Evolutionary conservation across 2,113 vertebrate genomes (phyloP), one percentile per base, ranked within the genome.

Genomic region (Tragulus kanchil): DNA sequence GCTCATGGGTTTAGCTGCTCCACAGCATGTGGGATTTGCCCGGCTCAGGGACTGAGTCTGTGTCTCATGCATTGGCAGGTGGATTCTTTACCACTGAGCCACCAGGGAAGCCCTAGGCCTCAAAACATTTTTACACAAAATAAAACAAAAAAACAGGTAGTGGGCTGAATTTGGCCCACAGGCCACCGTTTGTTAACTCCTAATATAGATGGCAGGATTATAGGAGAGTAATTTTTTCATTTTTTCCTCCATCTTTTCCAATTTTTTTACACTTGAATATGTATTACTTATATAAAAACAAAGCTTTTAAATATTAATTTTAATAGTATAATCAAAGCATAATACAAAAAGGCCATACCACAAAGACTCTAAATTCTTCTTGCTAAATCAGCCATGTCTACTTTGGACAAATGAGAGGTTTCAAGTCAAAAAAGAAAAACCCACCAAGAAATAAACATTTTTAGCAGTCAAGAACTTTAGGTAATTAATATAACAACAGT

Each of bases 241-340:
- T 93, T 86, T 85, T 89, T 96, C 75, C 48, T 85, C 62, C 65
- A 86, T 23, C 11, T 81, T 92, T 87, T 93, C 52, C 82, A 48
- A 58, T n/a, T 50, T 92, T 65, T 84, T 91, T 36, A 65, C 5
- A 77, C 36, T 65, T 65, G 11, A 79, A 6, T 77, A 17, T 62
- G 26, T 21, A 79, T 71, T 85, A 85, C 48, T 81, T 93, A 91
- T n/a, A 65, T 48, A 26, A 85, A 52, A 89, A 78, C 8, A 65
- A 81, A 81, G 23, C 31, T 92, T 96, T 48, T 21, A 50, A 83
- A 61, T 93, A 45, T 23, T 69, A 64, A 86, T 93, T 94, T 96
- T 89, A 75, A 45, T 86, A 56, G 50, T 56, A 82, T 73, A 28
- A 91, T 58, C 14, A 75, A 94, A 67, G 15, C 45, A 73, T 45